Evolutionary conservation across 2,113 vertebrate species (phyloP).

Genomic region (Callithrix jacchus): DNA sequence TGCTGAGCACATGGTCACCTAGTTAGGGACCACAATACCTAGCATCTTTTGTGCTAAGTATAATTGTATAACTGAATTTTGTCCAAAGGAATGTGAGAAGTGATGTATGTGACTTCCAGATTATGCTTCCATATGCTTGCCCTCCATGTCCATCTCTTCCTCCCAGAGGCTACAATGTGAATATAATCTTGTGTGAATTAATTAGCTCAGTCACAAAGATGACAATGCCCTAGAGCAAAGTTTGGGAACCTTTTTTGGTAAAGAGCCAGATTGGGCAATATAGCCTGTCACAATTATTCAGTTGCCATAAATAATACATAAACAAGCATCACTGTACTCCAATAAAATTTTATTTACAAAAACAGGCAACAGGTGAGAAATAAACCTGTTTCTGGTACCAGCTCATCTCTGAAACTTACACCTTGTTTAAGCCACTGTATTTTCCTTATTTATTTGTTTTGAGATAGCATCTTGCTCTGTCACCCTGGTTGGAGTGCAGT

Average conservation of each 20-base stretch:
- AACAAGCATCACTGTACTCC: neutral
- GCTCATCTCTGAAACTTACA: constrained; percentile 4
- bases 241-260: neutral
- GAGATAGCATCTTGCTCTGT: no score
- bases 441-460: no score
- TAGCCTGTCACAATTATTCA: neutral
- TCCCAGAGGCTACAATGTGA: neutral
- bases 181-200: neutral
- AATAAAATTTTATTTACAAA: constrained; percentile 46
- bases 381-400: neutral
- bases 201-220: constrained; percentile 11
- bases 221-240: neutral
- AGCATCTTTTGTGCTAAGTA: neutral
- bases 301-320: neutral
- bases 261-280: neutral
- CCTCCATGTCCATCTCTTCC: neutral
- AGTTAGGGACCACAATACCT: constrained; percentile 15
- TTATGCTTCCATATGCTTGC: neutral
- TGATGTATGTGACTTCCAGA: neutral
- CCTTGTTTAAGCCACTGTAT: neutral
- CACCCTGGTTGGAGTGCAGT: no score
- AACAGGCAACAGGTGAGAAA: neutral
- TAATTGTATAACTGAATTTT: constrained; percentile 23
- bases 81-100: neutral
- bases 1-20: neutral